Conservation (phyloP, 2,797 vertebrate species). For the Tinamus major region DNA sequence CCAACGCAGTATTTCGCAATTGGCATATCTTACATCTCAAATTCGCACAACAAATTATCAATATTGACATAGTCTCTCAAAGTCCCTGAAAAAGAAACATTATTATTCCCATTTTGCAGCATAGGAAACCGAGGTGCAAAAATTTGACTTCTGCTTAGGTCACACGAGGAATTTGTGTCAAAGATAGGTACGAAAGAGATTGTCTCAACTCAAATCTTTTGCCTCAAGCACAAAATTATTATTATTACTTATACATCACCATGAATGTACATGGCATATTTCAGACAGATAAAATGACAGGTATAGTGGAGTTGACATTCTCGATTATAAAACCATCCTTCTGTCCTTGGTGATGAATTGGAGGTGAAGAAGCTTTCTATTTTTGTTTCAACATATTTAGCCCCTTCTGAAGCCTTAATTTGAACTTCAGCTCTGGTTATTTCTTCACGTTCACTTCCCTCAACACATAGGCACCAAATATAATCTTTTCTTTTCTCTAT, state of each 20-base stretch:
- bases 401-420: conserved; percentile 59
- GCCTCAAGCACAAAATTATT: conserved; percentile 63
- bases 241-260: conserved; percentile 66
- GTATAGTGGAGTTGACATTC: conserved; percentile 43
- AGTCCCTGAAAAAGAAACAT: neutral
- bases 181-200: neutral
- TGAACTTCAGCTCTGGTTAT: conserved; percentile 55
- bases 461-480: neutral
- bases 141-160: neutral
- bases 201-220: conserved; percentile 24
- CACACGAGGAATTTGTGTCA: neutral
- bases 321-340: conserved; percentile 65
- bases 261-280: conserved; percentile 55
- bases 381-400: conserved; percentile 36
- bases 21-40: neutral
- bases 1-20: neutral
- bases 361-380: conserved; percentile 55
- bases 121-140: neutral
- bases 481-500: conserved; percentile 47
- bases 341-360: conserved; percentile 63
- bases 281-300: conserved; percentile 66
- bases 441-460: conserved; percentile 17
- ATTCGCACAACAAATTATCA: neutral
- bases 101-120: neutral
- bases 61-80: neutral